Evolutionary conservation across 2,797 vertebrate genomes (phyloP), one percentile per base, ranked within the genome.

Genomic region (Anabacerthia variegaticeps): DNA sequence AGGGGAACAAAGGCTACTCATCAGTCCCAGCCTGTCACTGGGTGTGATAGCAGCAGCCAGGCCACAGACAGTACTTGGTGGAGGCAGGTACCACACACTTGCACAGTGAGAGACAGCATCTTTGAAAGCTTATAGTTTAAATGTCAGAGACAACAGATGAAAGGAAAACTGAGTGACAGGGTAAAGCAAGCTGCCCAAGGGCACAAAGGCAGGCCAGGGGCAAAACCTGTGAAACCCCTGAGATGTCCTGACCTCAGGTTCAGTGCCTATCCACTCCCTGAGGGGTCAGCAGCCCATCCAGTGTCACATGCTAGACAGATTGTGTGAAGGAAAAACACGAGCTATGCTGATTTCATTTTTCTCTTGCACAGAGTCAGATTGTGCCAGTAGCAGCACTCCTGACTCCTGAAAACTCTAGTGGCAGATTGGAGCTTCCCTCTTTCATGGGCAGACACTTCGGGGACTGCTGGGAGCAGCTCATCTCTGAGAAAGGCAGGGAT

Each of bases 381-480:
- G 36, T 10, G n/a, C 1, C 18, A 51, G 44, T 0, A 1, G 28
- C 3, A 0, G 37, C 62, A 24, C 27, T 67, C 44, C 66, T 26
- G 36, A 30, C 27, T 71, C 54, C 66, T 26, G 36, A 23, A 22
- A 32, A 36, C n/a, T 17, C 8, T 15, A n/a, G 32, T 0, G 8
- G 48, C 41, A 28, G 4, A 3, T 18, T 15, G 58, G 54, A 51
- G 72, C 7, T 48, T n/a, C 32, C n/a, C 44, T 22, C 14, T 34
- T 17, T 6, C 41, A 20, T 26, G 52, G 59, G n/a, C n/a, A 58
- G 39, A 20, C 43, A 9, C 28, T 12, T 4, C 48, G 32, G 36
- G 3, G 8, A 14, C 14, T 9, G 43, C 52, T 39, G 56, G 43
- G 7, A 69, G 69, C 55, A 81, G 59, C 32, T 4, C 14, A 22